Evolutionary conservation across 2,888 invertebrate genomes (phyloP).

Genomic region (Hirtodrosophila duncani): DNA sequence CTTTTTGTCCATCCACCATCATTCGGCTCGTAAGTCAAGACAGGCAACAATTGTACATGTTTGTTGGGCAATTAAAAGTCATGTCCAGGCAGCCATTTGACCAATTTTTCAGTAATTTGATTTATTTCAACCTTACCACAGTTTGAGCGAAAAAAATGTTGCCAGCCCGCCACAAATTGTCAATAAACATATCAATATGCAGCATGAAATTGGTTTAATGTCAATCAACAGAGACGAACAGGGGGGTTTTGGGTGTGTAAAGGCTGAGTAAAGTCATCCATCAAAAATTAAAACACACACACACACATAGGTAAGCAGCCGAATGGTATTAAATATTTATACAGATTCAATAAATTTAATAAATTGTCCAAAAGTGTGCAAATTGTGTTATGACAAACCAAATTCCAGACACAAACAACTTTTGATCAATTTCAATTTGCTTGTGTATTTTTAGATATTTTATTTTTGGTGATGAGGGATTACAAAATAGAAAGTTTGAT

Average conservation of each 20-base stretch:
- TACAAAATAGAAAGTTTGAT: no score
- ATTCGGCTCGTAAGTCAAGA: constrained; percentile 46
- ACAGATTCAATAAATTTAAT: no score
- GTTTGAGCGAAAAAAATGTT: constrained; percentile 9
- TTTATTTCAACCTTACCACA: constrained; percentile 46
- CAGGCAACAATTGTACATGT: constrained; percentile 70
- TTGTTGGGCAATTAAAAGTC: constrained; percentile 68
- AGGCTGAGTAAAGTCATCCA: no score
- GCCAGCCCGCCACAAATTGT: constrained; percentile 47
- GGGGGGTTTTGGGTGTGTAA: neutral
- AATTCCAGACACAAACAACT: no score
- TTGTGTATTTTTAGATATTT: no score
- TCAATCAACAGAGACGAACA: constrained; percentile 46
- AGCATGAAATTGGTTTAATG: constrained; percentile 59
- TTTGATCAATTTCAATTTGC: no score
- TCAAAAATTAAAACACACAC: neutral
- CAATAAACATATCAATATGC: constrained; percentile 66
- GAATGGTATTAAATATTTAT: no score
- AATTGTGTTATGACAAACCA: no score
- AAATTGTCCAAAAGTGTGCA: no score
- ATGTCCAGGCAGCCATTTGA: constrained; percentile 43
- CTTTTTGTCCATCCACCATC: constrained; percentile 18
- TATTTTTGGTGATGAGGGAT: no score
- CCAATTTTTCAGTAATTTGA: constrained; percentile 54
- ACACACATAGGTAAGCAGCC: no score